phyloP scores from a whole-genome alignment of 2,888 invertebrate genomes.

The Phorcus lineatus region DNA sequence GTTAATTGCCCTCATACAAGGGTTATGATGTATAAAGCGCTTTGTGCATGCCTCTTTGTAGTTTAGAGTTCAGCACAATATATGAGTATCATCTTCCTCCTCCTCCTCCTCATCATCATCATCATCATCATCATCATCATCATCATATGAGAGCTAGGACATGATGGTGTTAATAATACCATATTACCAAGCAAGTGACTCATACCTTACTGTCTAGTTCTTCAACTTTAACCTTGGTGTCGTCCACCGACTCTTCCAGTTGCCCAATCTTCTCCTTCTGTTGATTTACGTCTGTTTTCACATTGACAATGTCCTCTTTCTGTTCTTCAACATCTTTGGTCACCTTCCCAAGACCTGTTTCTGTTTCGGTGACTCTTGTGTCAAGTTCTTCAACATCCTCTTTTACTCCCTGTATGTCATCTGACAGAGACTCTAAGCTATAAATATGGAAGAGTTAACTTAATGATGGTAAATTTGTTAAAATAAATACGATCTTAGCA shows the following conservation, averaged over 20 bases:
- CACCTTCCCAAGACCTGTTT: slow-evolving; percentile 50
- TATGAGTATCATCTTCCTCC: too few species aligned
- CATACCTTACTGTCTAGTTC: slow-evolving; percentile 69
- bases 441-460: background rate
- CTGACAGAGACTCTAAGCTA: slow-evolving; percentile 58
- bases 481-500: too few species aligned
- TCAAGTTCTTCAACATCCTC: slow-evolving; percentile 58
- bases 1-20: too few species aligned
- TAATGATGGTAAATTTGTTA: too few species aligned
- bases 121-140: too few species aligned
- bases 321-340: slow-evolving; percentile 57
- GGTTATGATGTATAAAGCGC: too few species aligned
- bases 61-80: too few species aligned
- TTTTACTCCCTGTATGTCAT: slow-evolving; percentile 57
- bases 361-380: slow-evolving; percentile 54
- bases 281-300: slow-evolving; percentile 45
- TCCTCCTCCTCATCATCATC: too few species aligned
- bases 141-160: too few species aligned
- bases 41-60: too few species aligned
- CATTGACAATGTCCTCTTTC: slow-evolving; percentile 45
- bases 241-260: slow-evolving; percentile 55
- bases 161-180: too few species aligned
- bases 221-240: slow-evolving; percentile 61
- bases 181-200: too few species aligned
- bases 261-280: slow-evolving; percentile 52